Evolutionary conservation across 2,888 invertebrate species (phyloP), one percentile per base, ranked within the genome.

Genomic region (Stenotaenia linearis): DNA sequence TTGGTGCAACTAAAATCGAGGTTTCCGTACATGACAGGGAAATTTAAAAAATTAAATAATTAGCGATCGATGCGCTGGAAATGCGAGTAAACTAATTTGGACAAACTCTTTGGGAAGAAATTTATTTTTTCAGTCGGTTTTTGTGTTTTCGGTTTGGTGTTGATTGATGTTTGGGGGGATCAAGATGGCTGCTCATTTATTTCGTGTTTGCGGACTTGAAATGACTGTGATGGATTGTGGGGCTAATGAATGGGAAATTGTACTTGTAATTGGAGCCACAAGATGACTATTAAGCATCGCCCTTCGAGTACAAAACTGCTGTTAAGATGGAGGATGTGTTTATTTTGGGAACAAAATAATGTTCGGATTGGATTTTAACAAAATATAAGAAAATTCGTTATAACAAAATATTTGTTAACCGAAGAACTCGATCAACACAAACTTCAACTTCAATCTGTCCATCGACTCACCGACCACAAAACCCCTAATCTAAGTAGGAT

Each of bases 191-290:
- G 25, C 61, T 61, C 61, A 15, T 61, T 61, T 23, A 61, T 61
- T 61, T 61, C 25, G 4, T 45, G 45, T 45, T 18, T 40, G 40
- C 6, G 21, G 56, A 21, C 21, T 18, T 15, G 7, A 21, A 56
- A 56, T 56, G 56, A 56, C 61, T 61, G 61, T 61, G 61, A 61
- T 61, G 61, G 61, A 61, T 61, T 25, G 61, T 25, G 61, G 23
- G 7, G 23, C 25, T 61, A 61, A 61, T 61, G 61, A 61, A 61
- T 61, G 61, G 61, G 61, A 61, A 61, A 61, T 61, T 61, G 61
- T 61, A 25, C 61, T 61, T 25, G 61, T 61, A 61, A 61, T 61
- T 61, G 61, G 61, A 61, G 23, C 61, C 25, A 25, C 61, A 25
- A 18, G 45, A 45, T 45, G n/a, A 45, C 45, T 45, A 18, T 45